A percentile compares a stretch with the other conserved stretches of the same genome.
phyloP scores from a whole-genome alignment of 2,113 vertebrate species.

The Telmatochromis sp. region DNA sequence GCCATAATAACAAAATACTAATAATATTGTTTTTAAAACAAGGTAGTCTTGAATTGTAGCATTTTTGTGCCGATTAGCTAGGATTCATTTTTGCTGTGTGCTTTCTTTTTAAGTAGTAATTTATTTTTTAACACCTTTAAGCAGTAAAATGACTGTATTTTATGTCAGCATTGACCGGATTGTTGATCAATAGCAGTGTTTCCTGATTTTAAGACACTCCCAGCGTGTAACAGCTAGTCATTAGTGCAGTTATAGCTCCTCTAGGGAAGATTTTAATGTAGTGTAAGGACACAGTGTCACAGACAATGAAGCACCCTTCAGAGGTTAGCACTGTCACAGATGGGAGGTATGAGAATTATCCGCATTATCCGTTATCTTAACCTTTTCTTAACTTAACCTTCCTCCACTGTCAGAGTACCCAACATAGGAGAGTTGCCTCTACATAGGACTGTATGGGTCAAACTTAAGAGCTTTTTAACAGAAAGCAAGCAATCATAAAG shows the following conservation, averaged over 20 bases:
- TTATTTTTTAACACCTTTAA: background rate
- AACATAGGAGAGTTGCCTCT: background rate
- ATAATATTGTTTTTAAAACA: rapidly evolving
- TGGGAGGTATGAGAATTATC: background rate
- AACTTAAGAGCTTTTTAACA: background rate
- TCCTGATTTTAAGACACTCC: background rate
- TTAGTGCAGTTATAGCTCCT: background rate
- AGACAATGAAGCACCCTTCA: background rate
- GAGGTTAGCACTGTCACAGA: background rate
- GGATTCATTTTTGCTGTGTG: background rate
- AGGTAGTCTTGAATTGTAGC: background rate
- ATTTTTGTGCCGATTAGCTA: background rate
- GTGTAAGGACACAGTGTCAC: background rate
- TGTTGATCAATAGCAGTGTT: slow-evolving; percentile 12
- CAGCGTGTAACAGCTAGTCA: background rate
- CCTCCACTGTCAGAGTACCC: background rate
- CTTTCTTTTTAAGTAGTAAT: background rate
- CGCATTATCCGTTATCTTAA: background rate
- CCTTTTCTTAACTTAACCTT: background rate
- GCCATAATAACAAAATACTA: background rate
- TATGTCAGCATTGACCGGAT: background rate
- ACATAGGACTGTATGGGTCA: background rate
- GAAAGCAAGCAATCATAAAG: background rate
- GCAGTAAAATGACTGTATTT: background rate
- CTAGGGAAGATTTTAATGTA: background rate